phyloP scores from a whole-genome alignment of 2,888 invertebrate species.

The Micropterix aruncella region DNA sequence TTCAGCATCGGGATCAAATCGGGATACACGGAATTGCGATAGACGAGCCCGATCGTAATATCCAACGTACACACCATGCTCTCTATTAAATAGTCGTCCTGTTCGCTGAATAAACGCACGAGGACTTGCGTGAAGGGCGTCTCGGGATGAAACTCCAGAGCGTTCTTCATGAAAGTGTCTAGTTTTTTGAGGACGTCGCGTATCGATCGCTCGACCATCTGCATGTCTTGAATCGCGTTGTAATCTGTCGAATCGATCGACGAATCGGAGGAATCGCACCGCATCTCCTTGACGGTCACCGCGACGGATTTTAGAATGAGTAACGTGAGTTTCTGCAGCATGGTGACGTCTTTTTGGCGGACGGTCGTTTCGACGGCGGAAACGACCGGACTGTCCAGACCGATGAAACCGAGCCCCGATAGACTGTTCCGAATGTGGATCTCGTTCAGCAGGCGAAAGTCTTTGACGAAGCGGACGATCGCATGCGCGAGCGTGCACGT shows the following conservation, averaged over 20 bases:
- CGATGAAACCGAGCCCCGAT: slow-evolving; percentile 33
- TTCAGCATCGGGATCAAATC: slow-evolving; percentile 71
- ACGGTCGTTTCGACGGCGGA: slow-evolving; percentile 22
- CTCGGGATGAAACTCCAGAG: slow-evolving; percentile 76
- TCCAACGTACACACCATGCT: slow-evolving; percentile 86
- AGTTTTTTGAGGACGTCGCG: slow-evolving; percentile 69
- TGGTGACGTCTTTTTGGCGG: slow-evolving; percentile 54
- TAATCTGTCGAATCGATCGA: slow-evolving; percentile 75
- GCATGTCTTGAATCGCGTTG: slow-evolving; percentile 81
- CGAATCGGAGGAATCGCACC: slow-evolving; percentile 75
- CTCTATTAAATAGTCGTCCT: slow-evolving; percentile 83
- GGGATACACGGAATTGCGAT: slow-evolving; percentile 66
- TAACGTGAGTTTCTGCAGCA: slow-evolving; percentile 77
- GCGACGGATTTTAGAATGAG: slow-evolving; percentile 79
- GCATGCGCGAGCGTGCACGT: slow-evolving; percentile 77
- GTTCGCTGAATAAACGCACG: slow-evolving; percentile 77
- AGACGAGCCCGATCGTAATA: slow-evolving; percentile 73
- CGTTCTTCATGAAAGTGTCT: slow-evolving; percentile 67
- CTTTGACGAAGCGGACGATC: slow-evolving; percentile 75
- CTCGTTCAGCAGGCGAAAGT: slow-evolving; percentile 58
- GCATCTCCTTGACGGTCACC: slow-evolving; percentile 78
- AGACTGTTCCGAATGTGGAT: slow-evolving; percentile 29
- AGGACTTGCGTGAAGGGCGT: slow-evolving; percentile 79
- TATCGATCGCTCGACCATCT: slow-evolving; percentile 73
- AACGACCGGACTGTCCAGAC: slow-evolving; percentile 27